Base-by-base conservation (phyloP, 2,888 invertebrate genomes). In the Argyra leucocephala region DNA sequence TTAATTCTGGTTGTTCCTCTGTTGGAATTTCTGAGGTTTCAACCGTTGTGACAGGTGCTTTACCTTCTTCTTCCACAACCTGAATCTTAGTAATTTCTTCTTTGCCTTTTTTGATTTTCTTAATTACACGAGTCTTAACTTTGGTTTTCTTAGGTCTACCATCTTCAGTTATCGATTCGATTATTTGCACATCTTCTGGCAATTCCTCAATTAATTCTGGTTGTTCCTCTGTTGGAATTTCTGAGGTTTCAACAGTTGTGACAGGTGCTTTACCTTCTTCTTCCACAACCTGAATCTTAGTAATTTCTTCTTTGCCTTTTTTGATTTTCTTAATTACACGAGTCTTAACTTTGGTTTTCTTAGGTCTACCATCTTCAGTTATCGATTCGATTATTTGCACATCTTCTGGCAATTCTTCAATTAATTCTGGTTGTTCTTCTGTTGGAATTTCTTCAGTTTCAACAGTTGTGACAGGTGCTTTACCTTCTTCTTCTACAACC, bases 1-100 rank as follows among this genome's bases (percentile, higher is more conserved):
- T 58, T 15, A 57, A 60, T n/a, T 64, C 64, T 68, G 63, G 72
- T 5, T 76, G 76, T 48, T 76, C 71, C 24, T 74, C 72, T 21
- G 71, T 72, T 22, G 64, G 64, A 12, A 70, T 67, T 62, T 73
- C 70, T 24, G 68, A 62, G 0, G 72, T 68, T 6, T 75, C 72
- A 22, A 80, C 74, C 10, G 75, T 73, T 66, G 75, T 74, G 72
- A 78, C 70, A 66, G 80, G 77, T 74, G 76, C 70, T 71, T 74
- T 75, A 64, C 72, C 75, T 67, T 72, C 76, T 71, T 75, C 75
- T 71, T 74, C 73, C 63, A 71, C 71, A n/a, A 69, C 76, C 65
- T 73, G 71, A 62, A 75, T 73, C 67, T 75, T 74, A 5, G 75
- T 76, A 4, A 74, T 70, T 72, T 79, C 76, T 71, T 78, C 72